phyloP scores from a whole-genome alignment of 2,797 vertebrate species.

The Delichon dasypus region DNA sequence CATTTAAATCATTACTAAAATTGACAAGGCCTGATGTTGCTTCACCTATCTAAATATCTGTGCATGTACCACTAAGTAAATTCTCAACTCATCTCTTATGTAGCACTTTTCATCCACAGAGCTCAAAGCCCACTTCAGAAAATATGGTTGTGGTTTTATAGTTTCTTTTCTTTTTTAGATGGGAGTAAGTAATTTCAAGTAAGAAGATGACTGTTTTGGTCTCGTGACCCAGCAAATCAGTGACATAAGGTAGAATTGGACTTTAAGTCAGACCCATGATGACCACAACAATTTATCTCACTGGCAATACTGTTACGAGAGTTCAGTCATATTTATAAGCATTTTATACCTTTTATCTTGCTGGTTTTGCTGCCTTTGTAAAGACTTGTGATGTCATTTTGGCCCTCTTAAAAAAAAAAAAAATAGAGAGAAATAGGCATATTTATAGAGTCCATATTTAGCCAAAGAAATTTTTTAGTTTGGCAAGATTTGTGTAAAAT shows the following conservation, averaged over 20 bases:
- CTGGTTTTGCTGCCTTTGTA: neutral
- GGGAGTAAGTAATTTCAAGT: neutral
- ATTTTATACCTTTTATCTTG: neutral
- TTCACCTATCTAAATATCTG: neutral
- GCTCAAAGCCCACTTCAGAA: neutral
- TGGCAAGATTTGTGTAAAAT: neutral
- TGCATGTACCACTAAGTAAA: neutral
- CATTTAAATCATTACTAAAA: neutral
- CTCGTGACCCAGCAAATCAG: neutral
- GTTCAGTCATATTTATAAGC: neutral
- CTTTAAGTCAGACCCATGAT: neutral
- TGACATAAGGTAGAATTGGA: neutral
- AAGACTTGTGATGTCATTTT: neutral
- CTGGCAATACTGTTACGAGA: neutral
- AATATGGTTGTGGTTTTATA: rapidly evolving
- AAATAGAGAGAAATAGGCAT: neutral
- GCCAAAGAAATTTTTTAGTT: neutral
- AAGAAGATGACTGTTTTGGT: neutral
- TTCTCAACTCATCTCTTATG: neutral
- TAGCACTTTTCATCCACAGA: neutral
- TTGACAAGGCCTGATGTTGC: neutral
- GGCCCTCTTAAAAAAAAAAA: too few species aligned
- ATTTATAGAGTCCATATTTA: neutral
- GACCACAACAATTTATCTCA: neutral
- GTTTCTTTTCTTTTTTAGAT: neutral